phyloP scores from a whole-genome alignment of 1,140 invertebrate genomes.

The Samia ricini region DNA sequence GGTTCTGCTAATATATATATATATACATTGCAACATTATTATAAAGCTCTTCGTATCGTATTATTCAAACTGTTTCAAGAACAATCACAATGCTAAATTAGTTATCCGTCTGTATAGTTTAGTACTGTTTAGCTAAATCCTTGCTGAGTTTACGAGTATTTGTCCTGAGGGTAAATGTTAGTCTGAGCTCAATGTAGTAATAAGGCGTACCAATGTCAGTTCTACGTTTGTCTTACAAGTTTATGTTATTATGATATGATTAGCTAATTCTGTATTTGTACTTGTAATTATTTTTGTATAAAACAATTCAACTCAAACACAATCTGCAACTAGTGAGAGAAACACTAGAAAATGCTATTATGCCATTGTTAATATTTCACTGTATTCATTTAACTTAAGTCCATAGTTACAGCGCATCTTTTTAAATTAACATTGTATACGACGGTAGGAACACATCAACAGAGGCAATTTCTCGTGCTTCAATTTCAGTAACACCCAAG shows the following conservation, averaged over 20 bases:
- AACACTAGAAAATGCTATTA: no score
- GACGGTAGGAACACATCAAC: no score
- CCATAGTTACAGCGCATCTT: no score
- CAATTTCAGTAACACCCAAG: no score
- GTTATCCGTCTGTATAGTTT: conserved; percentile 10
- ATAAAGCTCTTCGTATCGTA: not conserved
- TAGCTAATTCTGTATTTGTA: conserved; percentile 9
- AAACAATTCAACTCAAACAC: no score
- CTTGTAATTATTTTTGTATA: not conserved
- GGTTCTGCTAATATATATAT: conserved; percentile 32
- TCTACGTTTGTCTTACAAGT: conserved; percentile 38
- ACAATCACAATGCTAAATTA: conserved; percentile 10
- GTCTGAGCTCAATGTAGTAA: conserved; percentile 39
- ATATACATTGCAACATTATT: not conserved
- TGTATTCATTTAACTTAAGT: no score
- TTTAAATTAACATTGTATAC: no score
- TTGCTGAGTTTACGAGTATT: conserved; percentile 28
- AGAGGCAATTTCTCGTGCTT: no score
- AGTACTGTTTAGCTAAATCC: conserved; percentile 14
- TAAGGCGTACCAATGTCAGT: conserved; percentile 36
- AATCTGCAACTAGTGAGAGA: no score
- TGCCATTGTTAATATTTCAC: no score
- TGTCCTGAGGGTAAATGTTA: conserved; percentile 31
- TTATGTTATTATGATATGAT: conserved; percentile 16
- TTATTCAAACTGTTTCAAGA: conserved; percentile 6